Evolutionary conservation across 1,140 invertebrate species (phyloP), one percentile per base, ranked within the genome.

Genomic region (Maniola jurtina): DNA sequence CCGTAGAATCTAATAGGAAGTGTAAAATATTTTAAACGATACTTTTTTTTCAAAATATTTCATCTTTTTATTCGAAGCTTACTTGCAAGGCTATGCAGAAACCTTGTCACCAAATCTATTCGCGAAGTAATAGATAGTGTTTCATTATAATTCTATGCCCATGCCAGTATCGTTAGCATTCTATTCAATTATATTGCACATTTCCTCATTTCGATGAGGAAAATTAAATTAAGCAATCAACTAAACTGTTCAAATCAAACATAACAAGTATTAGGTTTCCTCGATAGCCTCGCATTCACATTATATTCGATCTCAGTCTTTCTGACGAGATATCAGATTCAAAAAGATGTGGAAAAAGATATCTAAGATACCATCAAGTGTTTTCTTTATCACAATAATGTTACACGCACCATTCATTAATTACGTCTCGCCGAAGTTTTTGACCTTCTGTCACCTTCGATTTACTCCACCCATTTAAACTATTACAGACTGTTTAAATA

Each of bases 1-100:
- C 42, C 1, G 13, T 45, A 55, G 48, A 50, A 55, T 55, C 52
- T 55, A 55, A 34, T 55, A 45, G 54, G 54, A 67, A 48, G 14
- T 38, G 15, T 56, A 60, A 56, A 67, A 34, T 48, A 35, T 65
- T 61, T 55, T 50, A 61, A 55, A 57, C 40, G 11, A 61, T 55
- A 66, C 48, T 16, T 40, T 16, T 40, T n/a, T 52, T 55, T 61
- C 16, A 16, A 47, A 15, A 61, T 14, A 34, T 63, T 40, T 55
- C n/a, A 52, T 35, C n/a, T 33, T 56, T 33, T 34, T 56, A 64
- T 55, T 64, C 38, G 62, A 64, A 56, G 14, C 6, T 54, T 64
- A 55, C 40, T 63, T 38, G 62, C 25, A 38, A 59, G 15, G 33
- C 13, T 38, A 45, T 36, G 38, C 25, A 45, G 50, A 42, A 58